These are phyloP conservation scores for Furcula furcula DNA, from an alignment of 2,888 invertebrate species.

Conservation along the genomic window DNA sequence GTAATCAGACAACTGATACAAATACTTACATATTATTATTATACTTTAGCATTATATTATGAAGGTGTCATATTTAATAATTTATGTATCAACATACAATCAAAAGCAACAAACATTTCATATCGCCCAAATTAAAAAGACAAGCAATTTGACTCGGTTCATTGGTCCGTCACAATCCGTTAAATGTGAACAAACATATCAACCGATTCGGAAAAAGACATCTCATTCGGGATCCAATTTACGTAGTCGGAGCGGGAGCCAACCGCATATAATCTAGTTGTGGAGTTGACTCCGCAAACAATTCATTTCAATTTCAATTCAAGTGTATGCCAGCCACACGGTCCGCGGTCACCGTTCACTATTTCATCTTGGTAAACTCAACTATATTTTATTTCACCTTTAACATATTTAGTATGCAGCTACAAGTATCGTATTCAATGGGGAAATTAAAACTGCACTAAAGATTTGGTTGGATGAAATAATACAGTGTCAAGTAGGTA, in stretches of 20 bases:
- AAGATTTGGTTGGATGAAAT: too few species aligned
- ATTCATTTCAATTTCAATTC: slow-evolving; percentile 72
- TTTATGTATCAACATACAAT: too few species aligned
- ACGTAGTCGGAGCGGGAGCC: slow-evolving; percentile 46
- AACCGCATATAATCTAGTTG: slow-evolving; percentile 60
- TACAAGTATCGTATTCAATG: too few species aligned
- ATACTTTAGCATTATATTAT: too few species aligned
- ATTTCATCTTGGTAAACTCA: slow-evolving; percentile 16
- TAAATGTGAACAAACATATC: slow-evolving; percentile 39
- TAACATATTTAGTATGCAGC: too few species aligned
- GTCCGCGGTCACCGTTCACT: slow-evolving; percentile 31
- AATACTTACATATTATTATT: too few species aligned
- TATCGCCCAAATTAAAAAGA: slow-evolving; percentile 18
- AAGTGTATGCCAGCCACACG: slow-evolving; percentile 44
- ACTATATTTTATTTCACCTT: not conserved
- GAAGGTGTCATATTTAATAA: too few species aligned
- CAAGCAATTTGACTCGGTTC: slow-evolving; percentile 25
- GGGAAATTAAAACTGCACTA: too few species aligned
- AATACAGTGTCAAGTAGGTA: too few species aligned
- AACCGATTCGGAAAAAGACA: slow-evolving; percentile 54
- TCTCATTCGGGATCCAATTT: slow-evolving; percentile 70
- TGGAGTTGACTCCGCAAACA: slow-evolving; percentile 63
- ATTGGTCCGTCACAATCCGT: slow-evolving; percentile 30
- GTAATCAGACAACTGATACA: too few species aligned
- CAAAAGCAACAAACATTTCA: too few species aligned